Evolutionary conservation across 2,113 vertebrate genomes (phyloP).

Genomic region (Mus spicilegus): DNA sequence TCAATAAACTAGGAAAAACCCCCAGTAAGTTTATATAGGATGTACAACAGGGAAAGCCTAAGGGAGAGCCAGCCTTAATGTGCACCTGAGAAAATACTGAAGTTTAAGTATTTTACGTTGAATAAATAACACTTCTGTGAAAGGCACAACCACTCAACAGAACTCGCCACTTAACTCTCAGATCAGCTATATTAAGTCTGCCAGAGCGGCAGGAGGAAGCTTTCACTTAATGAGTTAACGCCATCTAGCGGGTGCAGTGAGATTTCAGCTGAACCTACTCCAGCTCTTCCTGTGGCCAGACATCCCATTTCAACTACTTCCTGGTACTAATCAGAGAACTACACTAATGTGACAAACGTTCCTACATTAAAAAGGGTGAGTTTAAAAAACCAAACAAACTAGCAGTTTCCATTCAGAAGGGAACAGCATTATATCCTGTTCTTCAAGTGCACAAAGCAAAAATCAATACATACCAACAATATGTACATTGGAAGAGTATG

Average conservation of each 20-base stretch:
- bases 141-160: neutral
- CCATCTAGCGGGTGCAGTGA: constrained; percentile 85
- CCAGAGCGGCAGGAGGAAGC: constrained; percentile 14
- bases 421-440: constrained; percentile 47
- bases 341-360: constrained; percentile 24
- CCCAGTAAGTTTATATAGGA: neutral
- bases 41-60: constrained; percentile 47
- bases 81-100: constrained; percentile 4
- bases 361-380: constrained; percentile 47
- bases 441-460: constrained; percentile 60
- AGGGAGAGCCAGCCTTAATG: constrained; percentile 46
- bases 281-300: neutral
- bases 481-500: constrained; percentile 52
- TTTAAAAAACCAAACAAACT: neutral
- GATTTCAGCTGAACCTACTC: constrained; percentile 54
- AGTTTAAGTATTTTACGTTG: constrained; percentile 52
- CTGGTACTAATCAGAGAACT: constrained; percentile 33
- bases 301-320: neutral
- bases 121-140: constrained; percentile 50
- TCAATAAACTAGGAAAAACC: rapidly evolving
- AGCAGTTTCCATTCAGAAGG: neutral
- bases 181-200: neutral
- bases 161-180: neutral
- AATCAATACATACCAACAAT: constrained; percentile 22
- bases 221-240: constrained; percentile 80